Percentiles rank a stretch among this genome's conserved stretches.
Conservation (phyloP, 2,113 vertebrate species). For the Aptenodytes forsteri region DNA sequence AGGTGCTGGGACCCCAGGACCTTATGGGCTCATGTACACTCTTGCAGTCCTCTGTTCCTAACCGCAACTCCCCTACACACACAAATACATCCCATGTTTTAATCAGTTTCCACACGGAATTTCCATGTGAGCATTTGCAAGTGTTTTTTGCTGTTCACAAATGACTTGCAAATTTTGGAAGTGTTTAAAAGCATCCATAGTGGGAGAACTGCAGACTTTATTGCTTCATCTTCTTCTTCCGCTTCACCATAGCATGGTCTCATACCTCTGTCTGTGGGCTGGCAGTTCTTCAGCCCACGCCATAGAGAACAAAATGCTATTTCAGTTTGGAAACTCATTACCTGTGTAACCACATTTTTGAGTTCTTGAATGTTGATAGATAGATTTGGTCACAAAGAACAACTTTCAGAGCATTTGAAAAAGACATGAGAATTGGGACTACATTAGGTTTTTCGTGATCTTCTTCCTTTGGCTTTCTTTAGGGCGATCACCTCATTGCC, state of each 20-base stretch:
- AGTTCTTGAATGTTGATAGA: neutral
- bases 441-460: accelerated
- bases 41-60: neutral
- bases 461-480: neutral
- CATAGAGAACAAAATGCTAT: neutral
- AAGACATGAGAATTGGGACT: neutral
- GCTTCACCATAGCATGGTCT: neutral
- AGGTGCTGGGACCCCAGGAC: neutral
- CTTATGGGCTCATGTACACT: neutral
- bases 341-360: neutral
- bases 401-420: neutral
- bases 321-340: neutral
- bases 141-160: neutral
- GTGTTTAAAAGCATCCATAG: neutral
- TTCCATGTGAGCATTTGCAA: neutral
- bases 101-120: neutral
- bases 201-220: neutral
- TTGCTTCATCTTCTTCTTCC: neutral
- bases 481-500: neutral
- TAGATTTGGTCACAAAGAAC: neutral
- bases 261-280: neutral
- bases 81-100: neutral
- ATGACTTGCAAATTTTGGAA: neutral
- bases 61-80: neutral
- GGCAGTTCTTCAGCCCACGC: neutral